Percentiles rank a stretch among this genome's conserved stretches.
Conservation (phyloP, 2,888 invertebrate genomes). For the Tetragonisca angustula region DNA sequence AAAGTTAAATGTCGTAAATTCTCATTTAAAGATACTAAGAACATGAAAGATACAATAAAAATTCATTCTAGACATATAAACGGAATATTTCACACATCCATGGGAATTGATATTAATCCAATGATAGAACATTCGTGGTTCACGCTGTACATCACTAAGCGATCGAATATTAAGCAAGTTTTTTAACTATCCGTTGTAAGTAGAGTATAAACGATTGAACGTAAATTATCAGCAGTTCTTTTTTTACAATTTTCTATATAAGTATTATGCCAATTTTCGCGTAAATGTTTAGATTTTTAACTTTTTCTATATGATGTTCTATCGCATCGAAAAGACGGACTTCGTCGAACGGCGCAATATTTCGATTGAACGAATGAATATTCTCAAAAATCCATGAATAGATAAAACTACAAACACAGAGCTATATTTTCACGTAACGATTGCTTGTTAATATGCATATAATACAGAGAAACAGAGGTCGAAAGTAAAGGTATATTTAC, state of each 20-base stretch:
- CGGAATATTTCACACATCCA: slow-evolving; percentile 16
- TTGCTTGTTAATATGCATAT: not conserved
- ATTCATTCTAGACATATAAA: not conserved
- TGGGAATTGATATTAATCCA: slow-evolving; percentile 44
- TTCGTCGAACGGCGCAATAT: slow-evolving; percentile 6
- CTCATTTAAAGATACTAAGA: no score
- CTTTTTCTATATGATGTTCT: slow-evolving; percentile 35
- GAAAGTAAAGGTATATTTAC: slow-evolving; percentile 36
- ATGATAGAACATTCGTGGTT: slow-evolving; percentile 28
- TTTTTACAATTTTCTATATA: slow-evolving; percentile 5
- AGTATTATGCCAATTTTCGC: not conserved
- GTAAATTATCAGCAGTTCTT: slow-evolving; percentile 14
- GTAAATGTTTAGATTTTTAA: slow-evolving; percentile 39
- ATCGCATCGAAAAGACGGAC: slow-evolving; percentile 24
- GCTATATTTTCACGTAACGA: not conserved
- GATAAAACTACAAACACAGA: slow-evolving; percentile 25
- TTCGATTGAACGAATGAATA: no score
- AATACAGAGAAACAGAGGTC: not conserved
- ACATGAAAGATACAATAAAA: not conserved
- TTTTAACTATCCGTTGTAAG: not conserved
- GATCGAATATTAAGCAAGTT: slow-evolving; percentile 1
- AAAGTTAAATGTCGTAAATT: not conserved
- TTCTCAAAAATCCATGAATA: not conserved
- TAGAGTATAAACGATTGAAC: not conserved
- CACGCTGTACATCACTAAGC: slow-evolving; percentile 15